Evolutionary conservation across 2,888 invertebrate species (phyloP).

Genomic region (Chaitophorus viminalis): DNA sequence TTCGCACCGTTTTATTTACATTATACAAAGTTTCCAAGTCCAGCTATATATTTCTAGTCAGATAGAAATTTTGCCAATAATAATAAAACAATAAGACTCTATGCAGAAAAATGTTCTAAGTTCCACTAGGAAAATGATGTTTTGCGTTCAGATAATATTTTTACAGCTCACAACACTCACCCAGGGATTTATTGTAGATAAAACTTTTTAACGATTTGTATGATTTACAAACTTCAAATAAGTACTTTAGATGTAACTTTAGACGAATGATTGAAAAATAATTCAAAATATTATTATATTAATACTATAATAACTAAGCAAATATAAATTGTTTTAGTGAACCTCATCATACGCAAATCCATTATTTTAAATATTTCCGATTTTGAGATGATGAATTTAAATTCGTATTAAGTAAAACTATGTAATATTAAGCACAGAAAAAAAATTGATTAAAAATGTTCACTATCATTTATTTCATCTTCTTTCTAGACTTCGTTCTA

Average conservation of each 20-base stretch:
- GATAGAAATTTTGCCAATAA: slow-evolving; percentile 15
- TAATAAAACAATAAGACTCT: not conserved
- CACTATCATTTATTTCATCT: too few relatives aligned
- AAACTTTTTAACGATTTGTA: slow-evolving; percentile 45
- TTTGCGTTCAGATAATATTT: not conserved
- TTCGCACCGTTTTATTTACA: not conserved
- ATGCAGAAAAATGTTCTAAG: not conserved
- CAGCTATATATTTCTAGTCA: not conserved
- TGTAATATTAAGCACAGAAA: too few relatives aligned
- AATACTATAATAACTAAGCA: too few relatives aligned
- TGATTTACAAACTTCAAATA: slow-evolving; percentile 18
- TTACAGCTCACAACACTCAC: slow-evolving; percentile 9
- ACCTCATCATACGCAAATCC: too few relatives aligned
- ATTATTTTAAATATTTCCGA: too few relatives aligned
- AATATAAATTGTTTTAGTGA: too few relatives aligned
- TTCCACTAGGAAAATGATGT: not conserved
- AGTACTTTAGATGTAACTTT: not conserved
- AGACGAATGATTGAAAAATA: not conserved
- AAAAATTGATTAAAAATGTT: too few relatives aligned
- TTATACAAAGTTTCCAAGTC: not conserved
- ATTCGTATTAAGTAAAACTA: too few relatives aligned
- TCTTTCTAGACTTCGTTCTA: too few relatives aligned
- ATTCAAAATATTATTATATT: not conserved
- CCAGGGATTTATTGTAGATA: not conserved
- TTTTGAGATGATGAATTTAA: too few relatives aligned